phyloP scores from a whole-genome alignment of 1,140 invertebrate genomes.

The Euwallacea fornicatus region DNA sequence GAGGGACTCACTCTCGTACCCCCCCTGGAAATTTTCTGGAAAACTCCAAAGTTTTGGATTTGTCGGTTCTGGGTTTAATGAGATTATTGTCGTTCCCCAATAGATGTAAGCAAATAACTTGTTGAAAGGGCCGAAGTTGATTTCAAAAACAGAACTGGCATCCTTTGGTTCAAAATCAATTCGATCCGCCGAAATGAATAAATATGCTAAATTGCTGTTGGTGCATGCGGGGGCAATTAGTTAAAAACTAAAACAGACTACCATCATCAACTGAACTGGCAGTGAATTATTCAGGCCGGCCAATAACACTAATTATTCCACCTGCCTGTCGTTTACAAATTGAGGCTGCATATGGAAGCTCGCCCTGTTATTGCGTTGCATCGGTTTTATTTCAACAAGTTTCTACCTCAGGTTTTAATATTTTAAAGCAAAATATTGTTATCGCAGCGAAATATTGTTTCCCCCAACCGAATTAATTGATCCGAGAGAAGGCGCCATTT shows the following conservation, averaged over 20 bases:
- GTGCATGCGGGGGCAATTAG: neutral
- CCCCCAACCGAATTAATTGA: too few relatives aligned
- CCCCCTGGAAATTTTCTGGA: too few relatives aligned
- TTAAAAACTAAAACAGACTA: conserved; percentile 3
- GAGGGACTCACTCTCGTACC: too few relatives aligned
- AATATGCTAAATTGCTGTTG: too few relatives aligned
- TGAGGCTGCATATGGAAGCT: conserved; percentile 1
- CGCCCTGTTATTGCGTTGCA: neutral
- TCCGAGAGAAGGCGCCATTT: too few relatives aligned
- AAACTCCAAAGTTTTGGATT: too few relatives aligned
- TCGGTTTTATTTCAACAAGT: conserved; percentile 4
- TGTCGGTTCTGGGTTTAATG: neutral
- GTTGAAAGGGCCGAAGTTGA: neutral
- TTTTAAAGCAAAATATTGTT: neutral
- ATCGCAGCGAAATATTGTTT: too few relatives aligned
- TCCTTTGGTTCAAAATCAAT: too few relatives aligned
- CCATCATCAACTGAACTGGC: conserved; percentile 1
- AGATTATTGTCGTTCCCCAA: neutral
- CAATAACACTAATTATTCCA: conserved; percentile 7
- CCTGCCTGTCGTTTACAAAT: conserved; percentile 5
- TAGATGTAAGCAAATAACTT: neutral
- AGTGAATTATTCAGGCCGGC: conserved; percentile 1
- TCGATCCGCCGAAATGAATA: too few relatives aligned
- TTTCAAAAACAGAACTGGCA: too few relatives aligned
- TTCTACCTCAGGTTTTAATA: neutral